Conservation (phyloP, 1,140 invertebrate genomes). For the Pogonomyrmex californicus region DNA sequence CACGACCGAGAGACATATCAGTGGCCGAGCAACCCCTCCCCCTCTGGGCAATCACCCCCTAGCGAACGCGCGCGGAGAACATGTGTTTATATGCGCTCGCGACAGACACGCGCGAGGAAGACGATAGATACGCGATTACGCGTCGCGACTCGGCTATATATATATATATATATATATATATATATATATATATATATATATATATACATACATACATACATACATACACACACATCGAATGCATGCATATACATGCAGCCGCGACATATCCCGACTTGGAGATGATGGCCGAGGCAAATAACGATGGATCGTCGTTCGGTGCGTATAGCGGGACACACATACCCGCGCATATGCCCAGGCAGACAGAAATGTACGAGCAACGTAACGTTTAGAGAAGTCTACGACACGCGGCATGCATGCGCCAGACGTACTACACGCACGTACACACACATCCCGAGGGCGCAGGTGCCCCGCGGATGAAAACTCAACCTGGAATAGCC, state of each 20-base stretch:
- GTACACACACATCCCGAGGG: slow-evolving; percentile 21
- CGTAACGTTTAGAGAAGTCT: slow-evolving; percentile 42
- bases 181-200: too few species aligned
- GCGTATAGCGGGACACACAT: slow-evolving; percentile 26
- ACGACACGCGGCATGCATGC: slow-evolving; percentile 55
- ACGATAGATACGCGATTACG: slow-evolving; percentile 34
- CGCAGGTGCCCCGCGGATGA: slow-evolving; percentile 56
- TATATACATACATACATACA: too few species aligned
- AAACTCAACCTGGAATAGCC: slow-evolving; percentile 55
- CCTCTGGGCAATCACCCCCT: slow-evolving; percentile 11
- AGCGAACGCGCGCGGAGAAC: slow-evolving; percentile 15
- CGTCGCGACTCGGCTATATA: slow-evolving; percentile 24
- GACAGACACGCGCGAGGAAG: slow-evolving; percentile 32
- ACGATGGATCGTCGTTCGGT: slow-evolving; percentile 54
- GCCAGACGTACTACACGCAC: slow-evolving; percentile 19
- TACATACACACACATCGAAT: neutral
- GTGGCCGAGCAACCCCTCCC: neutral
- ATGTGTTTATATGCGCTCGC: slow-evolving; percentile 25
- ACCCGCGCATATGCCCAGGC: neutral
- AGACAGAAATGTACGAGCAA: slow-evolving; percentile 50
- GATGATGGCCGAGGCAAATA: slow-evolving; percentile 21
- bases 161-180: too few species aligned
- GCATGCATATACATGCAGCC: slow-evolving; percentile 20
- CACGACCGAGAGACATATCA: slow-evolving; percentile 46
- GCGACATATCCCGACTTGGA: neutral